Percentiles rank a stretch among this genome's conserved stretches.
phyloP scores from a whole-genome alignment of 2,797 vertebrate species.

The Bovichtus variegatus region DNA sequence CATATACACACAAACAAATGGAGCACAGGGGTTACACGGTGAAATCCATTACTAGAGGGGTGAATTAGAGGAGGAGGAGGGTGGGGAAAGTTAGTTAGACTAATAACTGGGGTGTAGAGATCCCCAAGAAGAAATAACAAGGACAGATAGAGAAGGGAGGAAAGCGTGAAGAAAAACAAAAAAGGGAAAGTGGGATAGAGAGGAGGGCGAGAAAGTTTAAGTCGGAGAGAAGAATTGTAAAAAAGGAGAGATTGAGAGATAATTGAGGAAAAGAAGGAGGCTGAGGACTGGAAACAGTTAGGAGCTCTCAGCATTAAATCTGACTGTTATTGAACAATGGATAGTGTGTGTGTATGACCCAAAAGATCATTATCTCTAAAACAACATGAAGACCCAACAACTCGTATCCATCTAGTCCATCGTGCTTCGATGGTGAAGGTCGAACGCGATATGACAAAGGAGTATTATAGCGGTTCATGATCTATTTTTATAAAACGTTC shows the following conservation, averaged over 20 bases:
- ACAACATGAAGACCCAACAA: background rate
- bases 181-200: background rate
- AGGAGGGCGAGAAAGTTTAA: background rate
- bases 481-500: slow-evolving; percentile 12
- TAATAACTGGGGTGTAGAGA: slow-evolving; percentile 47
- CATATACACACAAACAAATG: slow-evolving; percentile 64
- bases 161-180: background rate
- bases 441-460: background rate
- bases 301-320: background rate
- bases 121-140: slow-evolving; percentile 50
- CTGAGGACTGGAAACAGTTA: slow-evolving; percentile 26
- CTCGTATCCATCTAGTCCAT: background rate
- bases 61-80: slow-evolving; percentile 4
- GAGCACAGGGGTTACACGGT: slow-evolving; percentile 49
- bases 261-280: slow-evolving; percentile 1
- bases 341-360: background rate
- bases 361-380: background rate
- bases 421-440: background rate
- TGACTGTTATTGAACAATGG: background rate
- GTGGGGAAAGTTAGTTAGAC: slow-evolving; percentile 57
- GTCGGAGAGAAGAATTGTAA: background rate
- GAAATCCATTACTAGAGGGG: slow-evolving; percentile 39
- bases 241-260: slow-evolving; percentile 9
- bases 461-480: background rate
- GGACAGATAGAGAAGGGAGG: slow-evolving; percentile 21